phyloP scores from a whole-genome alignment of 37 sponge, comb jelly and placozoan species.

The Theonella swinhoei region DNA sequence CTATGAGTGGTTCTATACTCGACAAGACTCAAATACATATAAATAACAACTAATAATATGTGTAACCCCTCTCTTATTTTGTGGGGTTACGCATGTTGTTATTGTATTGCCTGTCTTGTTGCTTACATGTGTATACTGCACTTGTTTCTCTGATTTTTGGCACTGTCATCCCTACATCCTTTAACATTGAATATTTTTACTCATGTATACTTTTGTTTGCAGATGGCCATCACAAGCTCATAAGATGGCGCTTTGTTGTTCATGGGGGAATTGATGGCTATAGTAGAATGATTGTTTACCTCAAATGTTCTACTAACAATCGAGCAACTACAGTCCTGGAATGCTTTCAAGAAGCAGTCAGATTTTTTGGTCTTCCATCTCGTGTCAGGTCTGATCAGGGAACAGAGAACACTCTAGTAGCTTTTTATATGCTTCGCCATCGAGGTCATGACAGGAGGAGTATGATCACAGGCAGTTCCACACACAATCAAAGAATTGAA shows the following conservation, averaged over 20 bases:
- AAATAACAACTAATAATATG: too few relatives aligned
- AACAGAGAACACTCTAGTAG: constrained; percentile 41
- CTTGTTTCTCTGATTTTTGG: too few relatives aligned
- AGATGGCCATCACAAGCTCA: constrained; percentile 54
- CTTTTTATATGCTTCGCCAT: constrained; percentile 37
- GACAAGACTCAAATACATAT: too few relatives aligned
- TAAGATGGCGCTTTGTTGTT: constrained; percentile 49
- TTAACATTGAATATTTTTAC: neutral
- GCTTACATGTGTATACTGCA: too few relatives aligned
- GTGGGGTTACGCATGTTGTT: too few relatives aligned
- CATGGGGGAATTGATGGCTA: constrained; percentile 63
- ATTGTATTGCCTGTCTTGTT: too few relatives aligned
- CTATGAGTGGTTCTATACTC: too few relatives aligned
- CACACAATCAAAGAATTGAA: constrained; percentile 60
- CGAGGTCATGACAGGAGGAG: constrained; percentile 33
- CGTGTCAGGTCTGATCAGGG: constrained; percentile 55
- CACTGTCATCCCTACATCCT: neutral
- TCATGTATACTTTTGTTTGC: neutral
- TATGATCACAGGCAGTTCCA: constrained; percentile 35
- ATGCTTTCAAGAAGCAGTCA: constrained; percentile 25
- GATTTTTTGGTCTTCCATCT: constrained; percentile 35
- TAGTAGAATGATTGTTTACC: constrained; percentile 36
- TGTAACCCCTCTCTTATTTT: too few relatives aligned
- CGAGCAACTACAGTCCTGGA: constrained; percentile 27
- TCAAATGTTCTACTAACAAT: constrained; percentile 41